Evolutionary conservation across 2,113 vertebrate species (phyloP).

Genomic region (Geococcyx californianus): DNA sequence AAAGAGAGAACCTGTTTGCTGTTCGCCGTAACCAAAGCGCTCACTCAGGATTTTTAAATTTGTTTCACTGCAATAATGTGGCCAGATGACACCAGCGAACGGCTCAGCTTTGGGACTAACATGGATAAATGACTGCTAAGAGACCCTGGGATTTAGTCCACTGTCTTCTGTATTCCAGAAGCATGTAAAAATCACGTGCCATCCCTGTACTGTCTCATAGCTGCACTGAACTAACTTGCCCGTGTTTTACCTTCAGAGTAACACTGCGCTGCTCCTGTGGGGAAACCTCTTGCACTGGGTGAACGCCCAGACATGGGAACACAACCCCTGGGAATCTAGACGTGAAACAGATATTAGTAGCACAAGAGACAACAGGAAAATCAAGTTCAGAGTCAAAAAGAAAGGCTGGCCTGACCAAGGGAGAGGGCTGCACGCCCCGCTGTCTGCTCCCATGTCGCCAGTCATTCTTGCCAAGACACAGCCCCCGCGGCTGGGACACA

Average conservation of each 20-base stretch:
- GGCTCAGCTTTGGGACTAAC: background rate
- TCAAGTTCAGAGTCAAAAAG: accelerated
- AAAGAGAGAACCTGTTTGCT: background rate
- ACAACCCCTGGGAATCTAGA: constrained; percentile 86
- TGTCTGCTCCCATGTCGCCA: no score
- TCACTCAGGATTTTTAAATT: background rate
- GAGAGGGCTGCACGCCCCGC: no score
- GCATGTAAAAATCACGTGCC: background rate
- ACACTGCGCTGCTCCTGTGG: constrained; percentile 81
- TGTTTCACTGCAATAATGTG: background rate
- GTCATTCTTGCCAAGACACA: background rate
- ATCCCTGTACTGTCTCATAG: no score
- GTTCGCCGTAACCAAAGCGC: background rate
- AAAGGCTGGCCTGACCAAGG: accelerated
- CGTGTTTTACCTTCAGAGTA: constrained; percentile 76
- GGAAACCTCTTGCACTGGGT: constrained; percentile 86
- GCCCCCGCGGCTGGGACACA: background rate
- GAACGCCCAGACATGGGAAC: constrained; percentile 89
- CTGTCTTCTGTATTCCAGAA: background rate
- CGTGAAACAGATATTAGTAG: background rate
- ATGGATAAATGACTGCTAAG: background rate
- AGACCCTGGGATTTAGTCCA: background rate
- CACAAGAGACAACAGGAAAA: no score
- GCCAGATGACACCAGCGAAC: background rate
- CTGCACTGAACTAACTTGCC: accelerated